Evolutionary conservation across 2,113 vertebrate species (phyloP), one percentile per base, ranked within the genome.

Genomic region (Sinocyclocheilus maitianheensis): DNA sequence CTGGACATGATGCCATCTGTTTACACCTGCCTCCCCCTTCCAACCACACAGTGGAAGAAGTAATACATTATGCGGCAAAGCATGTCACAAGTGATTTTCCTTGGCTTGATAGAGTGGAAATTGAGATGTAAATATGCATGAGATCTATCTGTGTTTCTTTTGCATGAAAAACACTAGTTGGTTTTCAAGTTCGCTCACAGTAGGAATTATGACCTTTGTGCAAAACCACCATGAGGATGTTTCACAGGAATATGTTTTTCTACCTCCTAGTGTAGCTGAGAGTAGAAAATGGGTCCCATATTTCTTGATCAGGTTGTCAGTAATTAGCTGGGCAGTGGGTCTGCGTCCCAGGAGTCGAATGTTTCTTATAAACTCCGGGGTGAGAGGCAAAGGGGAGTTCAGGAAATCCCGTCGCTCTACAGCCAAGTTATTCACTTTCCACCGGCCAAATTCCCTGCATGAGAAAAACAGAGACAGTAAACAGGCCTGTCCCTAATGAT

Each of bases 391-490:
- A 3, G 96, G 96, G 69, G 97, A 98, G 79, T 96, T 96, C 80
- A 99, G 94, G 91, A 98, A 98, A 91, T 99, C 96, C 93, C 96
- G 96, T 90, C 97, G 95, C 83, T 99, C 98, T 62, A 98, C 96
- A 0, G 97, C 98, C 86, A 99, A 93, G 87, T 99, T 99, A 93
- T 97, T 99, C 93, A 99, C 98, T 93, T 99, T 99, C 98, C 98
- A 99, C 91, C 98, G 96, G 60, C 97, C 98, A 92, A 99, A 99
- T 93, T 99, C 97, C 91, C 98, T 99, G 93, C 78, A 94, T 95
- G 93, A 88, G 84, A 90, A 87, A 77, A 87, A 43, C 65, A 43
- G 69, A 83, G 18, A 67, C 34, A 62, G 79, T 85, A 79, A 88
- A 87, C 37, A 72, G 77, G 22, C n/a, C 40, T 77, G 76, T 77